These are phyloP conservation scores for Heterodera carotae DNA, from an alignment of 1,140 invertebrate species.

Conservation along the genomic window DNA sequence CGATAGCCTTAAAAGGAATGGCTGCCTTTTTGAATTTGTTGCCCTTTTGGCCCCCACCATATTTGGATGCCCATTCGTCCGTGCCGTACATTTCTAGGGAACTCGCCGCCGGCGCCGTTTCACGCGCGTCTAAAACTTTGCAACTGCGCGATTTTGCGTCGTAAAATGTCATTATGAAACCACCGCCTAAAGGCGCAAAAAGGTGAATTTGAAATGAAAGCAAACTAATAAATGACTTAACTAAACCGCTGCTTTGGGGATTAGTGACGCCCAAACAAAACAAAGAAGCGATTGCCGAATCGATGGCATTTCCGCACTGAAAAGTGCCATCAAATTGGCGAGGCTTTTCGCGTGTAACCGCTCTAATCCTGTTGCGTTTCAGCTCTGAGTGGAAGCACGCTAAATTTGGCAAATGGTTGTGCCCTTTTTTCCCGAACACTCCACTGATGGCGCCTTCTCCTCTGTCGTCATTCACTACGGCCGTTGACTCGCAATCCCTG, in stretches of 20 bases:
- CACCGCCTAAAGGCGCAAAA: conserved; percentile 83
- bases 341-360: too few species aligned
- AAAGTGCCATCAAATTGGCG: too few species aligned
- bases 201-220: conserved; percentile 21
- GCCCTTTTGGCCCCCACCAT: conserved; percentile 45
- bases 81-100: conserved; percentile 75
- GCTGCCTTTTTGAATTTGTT: neutral
- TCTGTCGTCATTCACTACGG: too few species aligned
- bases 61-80: conserved; percentile 68
- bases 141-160: conserved; percentile 64
- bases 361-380: too few species aligned
- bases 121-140: conserved; percentile 75
- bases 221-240: neutral
- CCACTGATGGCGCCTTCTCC: too few species aligned
- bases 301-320: conserved; percentile 81
- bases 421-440: too few species aligned
- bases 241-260: conserved; percentile 74
- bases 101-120: conserved; percentile 76
- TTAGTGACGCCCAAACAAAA: conserved; percentile 84
- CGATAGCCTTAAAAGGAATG: conserved; percentile 73
- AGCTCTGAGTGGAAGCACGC: too few species aligned
- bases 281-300: conserved; percentile 79
- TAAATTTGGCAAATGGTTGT: too few species aligned
- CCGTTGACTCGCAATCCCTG: too few species aligned
- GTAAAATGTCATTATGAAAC: conserved; percentile 82